These are phyloP conservation scores for Cotesia congregata DNA, from an alignment of 2,888 invertebrate species.

Conservation along the genomic window DNA sequence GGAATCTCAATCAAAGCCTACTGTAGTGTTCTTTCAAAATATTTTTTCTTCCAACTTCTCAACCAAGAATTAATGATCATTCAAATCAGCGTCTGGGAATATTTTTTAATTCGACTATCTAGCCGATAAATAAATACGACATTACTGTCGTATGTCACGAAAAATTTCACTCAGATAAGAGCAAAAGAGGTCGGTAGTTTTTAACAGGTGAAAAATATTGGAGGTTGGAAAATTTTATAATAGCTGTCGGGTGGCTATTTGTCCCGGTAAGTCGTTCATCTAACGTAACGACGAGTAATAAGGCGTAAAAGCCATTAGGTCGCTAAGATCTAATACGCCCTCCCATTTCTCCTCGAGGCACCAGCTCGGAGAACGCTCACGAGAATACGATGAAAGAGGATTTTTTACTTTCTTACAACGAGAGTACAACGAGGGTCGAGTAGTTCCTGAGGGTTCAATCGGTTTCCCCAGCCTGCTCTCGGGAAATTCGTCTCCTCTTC, in stretches of 20 bases:
- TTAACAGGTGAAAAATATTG: not conserved
- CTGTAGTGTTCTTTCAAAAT: not conserved
- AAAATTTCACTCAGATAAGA: not conserved
- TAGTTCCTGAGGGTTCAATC: slow-evolving; percentile 24
- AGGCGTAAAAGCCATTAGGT: slow-evolving; percentile 54
- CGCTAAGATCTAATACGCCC: slow-evolving; percentile 41
- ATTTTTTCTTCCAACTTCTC: not conserved
- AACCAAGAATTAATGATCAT: not conserved
- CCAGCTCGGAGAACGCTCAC: not conserved
- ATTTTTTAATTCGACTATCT: not conserved
- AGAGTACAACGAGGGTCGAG: slow-evolving; percentile 7
- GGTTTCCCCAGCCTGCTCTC: slow-evolving; percentile 6
- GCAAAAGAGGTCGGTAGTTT: not conserved
- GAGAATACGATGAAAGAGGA: slow-evolving; percentile 46
- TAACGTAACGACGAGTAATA: slow-evolving; percentile 52
- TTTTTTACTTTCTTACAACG: slow-evolving; percentile 40
- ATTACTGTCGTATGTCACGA: not conserved
- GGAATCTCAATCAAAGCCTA: not conserved
- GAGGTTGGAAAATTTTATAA: slow-evolving; percentile 20
- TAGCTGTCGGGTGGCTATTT: slow-evolving; percentile 30
- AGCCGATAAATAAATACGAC: not conserved
- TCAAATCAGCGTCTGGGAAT: not conserved
- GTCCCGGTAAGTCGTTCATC: slow-evolving; percentile 37
- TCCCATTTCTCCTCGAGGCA: slow-evolving; percentile 30
- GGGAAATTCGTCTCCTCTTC: not conserved